Percentiles rank a stretch among this genome's conserved stretches.
Evolutionary conservation across 1,140 invertebrate species (phyloP).

Genomic region (Ceratosolen solmsi): DNA sequence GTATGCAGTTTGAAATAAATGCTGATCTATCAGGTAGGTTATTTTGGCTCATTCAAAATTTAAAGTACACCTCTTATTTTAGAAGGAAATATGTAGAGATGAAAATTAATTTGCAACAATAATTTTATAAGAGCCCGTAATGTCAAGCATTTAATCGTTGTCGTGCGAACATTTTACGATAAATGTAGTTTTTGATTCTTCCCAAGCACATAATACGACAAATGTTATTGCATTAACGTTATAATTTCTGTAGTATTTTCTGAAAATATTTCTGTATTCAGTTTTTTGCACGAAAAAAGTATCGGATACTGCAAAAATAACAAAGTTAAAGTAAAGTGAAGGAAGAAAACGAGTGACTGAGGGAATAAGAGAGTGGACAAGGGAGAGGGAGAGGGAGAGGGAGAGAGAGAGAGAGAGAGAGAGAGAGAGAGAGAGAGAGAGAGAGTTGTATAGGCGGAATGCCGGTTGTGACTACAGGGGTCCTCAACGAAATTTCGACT

Average conservation of each 20-base stretch:
- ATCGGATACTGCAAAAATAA: conserved; percentile 1
- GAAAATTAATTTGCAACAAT: not conserved
- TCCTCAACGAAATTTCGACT: conserved; percentile 59
- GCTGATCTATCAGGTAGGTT: not conserved
- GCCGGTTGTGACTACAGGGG: conserved; percentile 54
- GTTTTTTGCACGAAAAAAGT: not conserved
- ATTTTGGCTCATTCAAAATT: not conserved
- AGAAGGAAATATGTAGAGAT: not conserved
- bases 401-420: not conserved
- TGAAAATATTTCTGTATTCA: not conserved
- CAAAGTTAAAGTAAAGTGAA: conserved; percentile 16
- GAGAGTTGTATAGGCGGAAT: conserved; percentile 36
- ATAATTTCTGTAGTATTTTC: conserved; percentile 3
- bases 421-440: not conserved
- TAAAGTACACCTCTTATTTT: not conserved
- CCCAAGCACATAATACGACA: not conserved
- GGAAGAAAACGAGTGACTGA: not conserved
- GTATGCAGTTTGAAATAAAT: not conserved
- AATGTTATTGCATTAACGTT: not conserved
- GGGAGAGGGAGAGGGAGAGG: not conserved
- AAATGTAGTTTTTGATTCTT: conserved; percentile 9
- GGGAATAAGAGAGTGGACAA: not conserved
- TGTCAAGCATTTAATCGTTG: not conserved
- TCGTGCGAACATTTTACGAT: not conserved
- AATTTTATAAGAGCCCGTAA: not conserved